Evolutionary conservation across 2,797 vertebrate genomes (phyloP), one percentile per base, ranked within the genome.

Genomic region (Bovichtus diacanthus): DNA sequence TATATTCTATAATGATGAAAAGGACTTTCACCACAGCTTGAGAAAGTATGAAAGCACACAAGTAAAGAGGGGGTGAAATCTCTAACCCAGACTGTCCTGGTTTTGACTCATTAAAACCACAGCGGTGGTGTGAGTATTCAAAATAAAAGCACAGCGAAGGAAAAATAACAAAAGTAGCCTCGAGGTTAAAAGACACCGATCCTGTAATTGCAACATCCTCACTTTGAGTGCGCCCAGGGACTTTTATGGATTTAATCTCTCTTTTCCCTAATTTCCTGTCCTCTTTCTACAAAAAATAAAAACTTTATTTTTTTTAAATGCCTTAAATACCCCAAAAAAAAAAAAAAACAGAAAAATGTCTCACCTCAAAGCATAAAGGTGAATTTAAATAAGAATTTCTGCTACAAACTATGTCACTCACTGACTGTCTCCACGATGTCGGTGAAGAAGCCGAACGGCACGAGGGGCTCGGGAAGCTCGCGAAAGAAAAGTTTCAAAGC

Each of bases 401-500:
- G n/a, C n/a, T n/a, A n/a, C n/a, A n/a, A n/a, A n/a, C n/a, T n/a
- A n/a, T n/a, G n/a, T 71, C 82, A 96, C 95, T 96, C 94, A 98
- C 97, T 97, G 88, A 96, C 84, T 29, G 96, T 93, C 76, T 95
- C 95, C 50, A 97, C 70, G 64, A 95, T 96, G 92, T 95, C 93
- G 6, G 89, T 94, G 70, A 97, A 97, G 88, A 96, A 84, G 71
- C 77, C 63, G 67, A 85, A 95, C 19, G 97, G 96, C 31, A 98
- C 90, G 39, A 98, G 90, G 1, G 97, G 97, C 87, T 99, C 96
- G 0, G 97, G 97, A 54, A 99, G 95, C 93, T 99, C 97, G 3
- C 97, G 94, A 62, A 99, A 96, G 89, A 99, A 99, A 72, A 99
- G 96, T 89, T 99, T 99, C 74, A 98, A 90, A 54, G 97, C 97